Conservation (phyloP, 2,113 vertebrate species). For the Hypanus sabinus region DNA sequence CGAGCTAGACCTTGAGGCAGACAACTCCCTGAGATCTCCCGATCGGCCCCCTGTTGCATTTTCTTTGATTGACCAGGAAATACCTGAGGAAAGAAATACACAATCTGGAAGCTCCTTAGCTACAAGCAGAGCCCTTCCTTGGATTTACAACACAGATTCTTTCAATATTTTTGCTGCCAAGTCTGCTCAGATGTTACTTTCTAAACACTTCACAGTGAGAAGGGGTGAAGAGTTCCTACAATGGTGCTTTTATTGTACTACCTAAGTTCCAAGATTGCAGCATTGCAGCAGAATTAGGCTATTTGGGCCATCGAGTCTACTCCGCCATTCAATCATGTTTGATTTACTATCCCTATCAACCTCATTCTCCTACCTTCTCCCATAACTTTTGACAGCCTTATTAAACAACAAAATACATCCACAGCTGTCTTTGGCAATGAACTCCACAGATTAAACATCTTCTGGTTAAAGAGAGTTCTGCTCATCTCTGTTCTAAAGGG, state of each 20-base stretch:
- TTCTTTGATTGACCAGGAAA: constrained; percentile 89
- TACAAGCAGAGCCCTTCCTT: neutral
- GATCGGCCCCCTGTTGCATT: constrained; percentile 63
- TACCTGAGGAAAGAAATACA: constrained; percentile 59
- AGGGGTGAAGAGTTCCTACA: neutral
- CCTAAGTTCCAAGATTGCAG: neutral
- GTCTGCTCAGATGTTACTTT: neutral
- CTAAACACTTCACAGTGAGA: neutral
- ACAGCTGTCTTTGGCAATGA: too few species aligned
- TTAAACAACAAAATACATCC: too few species aligned
- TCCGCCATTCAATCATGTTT: too few species aligned
- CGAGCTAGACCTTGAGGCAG: constrained; percentile 61
- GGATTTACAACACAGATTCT: neutral
- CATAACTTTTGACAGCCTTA: too few species aligned
- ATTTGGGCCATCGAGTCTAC: too few species aligned
- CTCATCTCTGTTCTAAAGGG: too few species aligned
- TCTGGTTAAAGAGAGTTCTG: too few species aligned
- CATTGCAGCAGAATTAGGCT: too few species aligned
- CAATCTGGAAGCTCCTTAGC: neutral
- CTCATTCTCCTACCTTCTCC: too few species aligned
- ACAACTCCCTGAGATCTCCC: constrained; percentile 55
- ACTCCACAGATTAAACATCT: too few species aligned
- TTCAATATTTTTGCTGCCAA: neutral
- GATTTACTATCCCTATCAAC: too few species aligned
- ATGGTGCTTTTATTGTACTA: neutral